Base-by-base conservation (phyloP, 2,113 vertebrate species). In the Chrysochloris asiatica region DNA sequence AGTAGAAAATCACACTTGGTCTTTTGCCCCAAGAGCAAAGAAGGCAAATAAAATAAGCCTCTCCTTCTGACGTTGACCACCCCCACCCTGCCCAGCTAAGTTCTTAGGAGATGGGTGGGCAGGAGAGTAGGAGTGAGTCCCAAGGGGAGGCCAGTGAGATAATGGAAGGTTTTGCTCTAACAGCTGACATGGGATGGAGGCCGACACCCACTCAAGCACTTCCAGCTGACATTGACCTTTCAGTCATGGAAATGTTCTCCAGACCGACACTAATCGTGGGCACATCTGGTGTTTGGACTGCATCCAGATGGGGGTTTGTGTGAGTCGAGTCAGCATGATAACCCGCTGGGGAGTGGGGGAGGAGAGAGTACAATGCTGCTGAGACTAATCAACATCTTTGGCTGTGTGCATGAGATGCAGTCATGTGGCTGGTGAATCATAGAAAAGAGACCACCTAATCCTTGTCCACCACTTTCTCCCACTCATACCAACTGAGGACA, bases 241-340 rank as follows among this genome's bases (percentile, higher is more conserved):
- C 96, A 95, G 94, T 92, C 95, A 85, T 56, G 93, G 95, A 95
- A 94, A 96, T 95, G 94, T 97, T 95, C 90, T 95, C 95, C 91
- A 95, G 96, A 94, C 93, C 85, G 82, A 94, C 93, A 80, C 95
- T 96, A 95, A 97, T 96, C 80, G 83, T 92, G 91, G 96, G 91
- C 95, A 95, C 95, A 96, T 96, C 96, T 97, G 96, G 96, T 13
- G 47, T 87, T 96, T 95, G 96, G 96, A 95, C 84, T 17, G 43
- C 48, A 1, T 94, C 96, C 96, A 97, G 91, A 94, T 95, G 89
- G 91, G 84, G 95, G 93, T 94, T 93, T 94, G 89, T 93, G 85
- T 95, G 93, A 89, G 82, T 95, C 14, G 63, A 95, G 94, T 94
- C 95, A 93, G 96, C 93, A 45, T 2, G 94, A 95, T 95, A 96